Percentiles rank a stretch among this genome's conserved stretches.
phyloP scores from a whole-genome alignment of 2,797 vertebrate species.

The Clarias fuscus region DNA sequence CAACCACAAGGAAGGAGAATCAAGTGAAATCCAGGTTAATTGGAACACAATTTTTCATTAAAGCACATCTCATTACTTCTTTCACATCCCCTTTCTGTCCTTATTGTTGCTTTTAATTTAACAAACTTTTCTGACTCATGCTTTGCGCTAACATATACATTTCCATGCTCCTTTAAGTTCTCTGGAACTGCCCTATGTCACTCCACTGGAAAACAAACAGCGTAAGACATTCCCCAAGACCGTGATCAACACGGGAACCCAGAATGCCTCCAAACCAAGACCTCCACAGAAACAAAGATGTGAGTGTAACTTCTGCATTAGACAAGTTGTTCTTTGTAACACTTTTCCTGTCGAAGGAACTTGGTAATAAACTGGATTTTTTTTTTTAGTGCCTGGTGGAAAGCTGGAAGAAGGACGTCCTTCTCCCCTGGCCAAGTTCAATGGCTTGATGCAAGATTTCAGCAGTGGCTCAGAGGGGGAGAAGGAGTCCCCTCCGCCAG shows the following conservation, averaged over 20 bases:
- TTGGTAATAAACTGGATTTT: constrained; percentile 11
- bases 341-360: background rate
- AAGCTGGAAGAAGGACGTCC: constrained; percentile 85
- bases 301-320: constrained; percentile 62
- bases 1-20: constrained; percentile 82
- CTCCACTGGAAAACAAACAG: constrained; percentile 89
- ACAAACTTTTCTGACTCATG: background rate
- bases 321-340: background rate
- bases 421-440: constrained; percentile 80
- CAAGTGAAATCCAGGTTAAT: constrained; percentile 84
- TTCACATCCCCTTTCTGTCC: background rate
- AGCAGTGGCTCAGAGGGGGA: constrained; percentile 98
- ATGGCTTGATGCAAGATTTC: constrained; percentile 80
- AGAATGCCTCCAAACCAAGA: constrained; percentile 79
- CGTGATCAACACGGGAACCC: constrained; percentile 71
- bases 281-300: constrained; percentile 84
- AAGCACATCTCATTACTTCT: background rate
- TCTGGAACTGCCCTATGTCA: constrained; percentile 87
- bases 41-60: background rate
- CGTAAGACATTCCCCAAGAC: constrained; percentile 88
- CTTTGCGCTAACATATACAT: background rate
- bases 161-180: constrained; percentile 71
- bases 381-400: constrained; percentile 60
- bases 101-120: constrained; percentile 11
- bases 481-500: constrained; percentile 91